phyloP scores from a whole-genome alignment of 1,140 invertebrate genomes.

The Achatina immaculata region DNA sequence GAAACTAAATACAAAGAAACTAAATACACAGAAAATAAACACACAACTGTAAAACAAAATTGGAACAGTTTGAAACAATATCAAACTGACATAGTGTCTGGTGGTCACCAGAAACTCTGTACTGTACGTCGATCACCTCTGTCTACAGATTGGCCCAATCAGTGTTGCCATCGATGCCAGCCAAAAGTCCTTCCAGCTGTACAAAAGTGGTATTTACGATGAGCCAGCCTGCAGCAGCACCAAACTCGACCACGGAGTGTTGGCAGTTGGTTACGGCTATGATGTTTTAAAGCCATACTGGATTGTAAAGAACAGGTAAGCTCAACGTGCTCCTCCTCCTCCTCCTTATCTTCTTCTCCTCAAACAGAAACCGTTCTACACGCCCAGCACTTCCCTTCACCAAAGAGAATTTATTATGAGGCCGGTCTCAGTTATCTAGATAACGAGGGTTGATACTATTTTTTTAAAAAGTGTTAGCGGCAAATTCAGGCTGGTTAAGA shows the following conservation, averaged over 20 bases:
- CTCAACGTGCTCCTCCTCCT: neutral
- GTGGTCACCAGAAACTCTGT: too few species aligned
- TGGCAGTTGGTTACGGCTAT: constrained; percentile 85
- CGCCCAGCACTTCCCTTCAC: too few species aligned
- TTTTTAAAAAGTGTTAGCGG: too few species aligned
- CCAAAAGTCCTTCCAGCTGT: constrained; percentile 49
- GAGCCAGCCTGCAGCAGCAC: constrained; percentile 77
- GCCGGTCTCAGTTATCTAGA: neutral
- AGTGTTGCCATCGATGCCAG: constrained; percentile 35
- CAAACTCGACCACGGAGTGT: constrained; percentile 88
- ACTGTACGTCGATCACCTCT: too few species aligned
- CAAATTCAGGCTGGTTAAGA: too few species aligned
- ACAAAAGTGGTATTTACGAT: constrained; percentile 75
- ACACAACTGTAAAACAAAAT: too few species aligned
- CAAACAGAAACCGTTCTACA: too few species aligned
- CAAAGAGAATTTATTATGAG: neutral
- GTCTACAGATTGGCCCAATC: constrained; percentile 84
- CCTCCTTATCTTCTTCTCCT: neutral
- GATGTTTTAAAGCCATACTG: constrained; percentile 80
- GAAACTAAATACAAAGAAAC: too few species aligned
- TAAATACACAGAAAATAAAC: too few species aligned
- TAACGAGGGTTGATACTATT: neutral
- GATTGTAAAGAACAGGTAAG: constrained; percentile 84
- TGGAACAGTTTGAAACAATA: too few species aligned
- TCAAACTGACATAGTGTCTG: too few species aligned